Evolutionary conservation across 1,140 invertebrate species (phyloP), one percentile per base, ranked within the genome.

Genomic region (Ectropis grisescens): DNA sequence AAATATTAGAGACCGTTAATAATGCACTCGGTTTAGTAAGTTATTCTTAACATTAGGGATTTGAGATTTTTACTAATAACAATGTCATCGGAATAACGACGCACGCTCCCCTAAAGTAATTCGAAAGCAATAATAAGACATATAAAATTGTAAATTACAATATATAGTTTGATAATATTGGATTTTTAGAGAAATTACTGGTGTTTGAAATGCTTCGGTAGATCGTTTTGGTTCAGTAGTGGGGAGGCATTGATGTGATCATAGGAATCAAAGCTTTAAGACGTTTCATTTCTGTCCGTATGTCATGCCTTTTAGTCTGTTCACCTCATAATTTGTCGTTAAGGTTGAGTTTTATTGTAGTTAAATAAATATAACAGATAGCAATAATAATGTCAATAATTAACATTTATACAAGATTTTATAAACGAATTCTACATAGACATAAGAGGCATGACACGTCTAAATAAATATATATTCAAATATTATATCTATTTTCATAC

Each of bases 261-360:
- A 67, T 67, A 62, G 75, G 58, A 80, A 78, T 80, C 75, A 80
- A 80, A 80, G 75, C 75, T 80, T 80, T 80, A 80, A 80, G 49
- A 61, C 51, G 40, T 70, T 68, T 72, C 55, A 58, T 55, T 76
- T 71, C 47, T 61, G 52, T 54, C 57, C 44, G 47, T 52, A 47
- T 41, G 42, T 51, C 56, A 59, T 64, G 66, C 58, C 62, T 68
- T 58, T 66, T 57, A 25, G 33, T 49, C 46, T 40, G 12, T 30
- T 8, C 9, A 35, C 30, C 29, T 19, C 16, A 19, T 8, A n/a
- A n/a, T 19, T 19, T 19, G 16, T 19, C 8, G 3, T 8, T 19
- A 19, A 19, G n/a, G n/a, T n/a, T n/a, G n/a, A 19, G 3, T 19
- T 19, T 19, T 19, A 19, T 19, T 19, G 8, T 4, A 19, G 16